Conservation (phyloP, 2,888 invertebrate genomes). For the Leucoma salicis region DNA sequence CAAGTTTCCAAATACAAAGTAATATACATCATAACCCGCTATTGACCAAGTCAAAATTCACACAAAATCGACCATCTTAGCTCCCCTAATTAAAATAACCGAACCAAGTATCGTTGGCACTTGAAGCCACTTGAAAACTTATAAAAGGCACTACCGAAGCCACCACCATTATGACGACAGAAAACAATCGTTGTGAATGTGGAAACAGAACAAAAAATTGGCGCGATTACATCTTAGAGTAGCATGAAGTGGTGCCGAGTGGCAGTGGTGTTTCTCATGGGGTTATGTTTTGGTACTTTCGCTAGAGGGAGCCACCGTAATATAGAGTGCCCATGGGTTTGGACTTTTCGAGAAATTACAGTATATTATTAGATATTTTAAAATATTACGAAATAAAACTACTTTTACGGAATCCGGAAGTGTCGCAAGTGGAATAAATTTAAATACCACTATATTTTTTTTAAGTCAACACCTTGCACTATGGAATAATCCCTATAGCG, state of each 20-base stretch:
- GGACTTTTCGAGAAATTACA: neutral
- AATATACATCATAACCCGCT: constrained; percentile 12
- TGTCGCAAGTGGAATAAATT: no score
- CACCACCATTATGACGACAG: constrained; percentile 56
- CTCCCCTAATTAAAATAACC: constrained; percentile 53
- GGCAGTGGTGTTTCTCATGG: constrained; percentile 73
- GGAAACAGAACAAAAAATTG: constrained; percentile 71
- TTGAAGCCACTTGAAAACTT: constrained; percentile 61
- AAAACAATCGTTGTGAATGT: constrained; percentile 63
- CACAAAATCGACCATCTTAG: constrained; percentile 39
- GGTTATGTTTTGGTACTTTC: constrained; percentile 75
- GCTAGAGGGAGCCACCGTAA: constrained; percentile 67
- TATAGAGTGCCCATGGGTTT: constrained; percentile 37
- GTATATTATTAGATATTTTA: no score
- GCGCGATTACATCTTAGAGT: constrained; percentile 78
- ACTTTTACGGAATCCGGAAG: no score
- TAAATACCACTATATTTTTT: no score
- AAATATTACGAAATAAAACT: no score
- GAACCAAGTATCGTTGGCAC: constrained; percentile 64
- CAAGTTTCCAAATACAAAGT: constrained; percentile 3
- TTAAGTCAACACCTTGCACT: no score
- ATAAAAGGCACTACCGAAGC: constrained; percentile 50
- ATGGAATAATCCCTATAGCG: no score
- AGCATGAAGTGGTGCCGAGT: constrained; percentile 38
- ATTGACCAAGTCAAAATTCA: constrained; percentile 37